Conservation (phyloP, 92 coral and sea anemone genomes). For the Parazoanthus swiftii region DNA sequence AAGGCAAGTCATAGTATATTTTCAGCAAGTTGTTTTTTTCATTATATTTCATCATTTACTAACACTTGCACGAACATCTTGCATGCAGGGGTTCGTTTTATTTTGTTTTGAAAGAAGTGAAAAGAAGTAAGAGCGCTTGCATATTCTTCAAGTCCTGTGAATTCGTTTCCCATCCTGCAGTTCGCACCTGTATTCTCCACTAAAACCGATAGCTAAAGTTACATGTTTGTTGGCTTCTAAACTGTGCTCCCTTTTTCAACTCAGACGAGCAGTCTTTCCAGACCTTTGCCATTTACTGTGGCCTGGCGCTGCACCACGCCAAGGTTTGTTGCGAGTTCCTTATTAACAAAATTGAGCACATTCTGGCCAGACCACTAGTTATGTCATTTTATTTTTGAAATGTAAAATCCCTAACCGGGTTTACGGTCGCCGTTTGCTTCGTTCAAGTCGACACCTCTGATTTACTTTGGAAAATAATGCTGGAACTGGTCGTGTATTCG, state of each 20-base stretch:
- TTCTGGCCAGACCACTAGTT: neutral
- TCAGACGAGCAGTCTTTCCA: constrained; percentile 97
- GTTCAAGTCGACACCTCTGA: neutral
- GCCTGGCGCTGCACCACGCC: constrained; percentile 98
- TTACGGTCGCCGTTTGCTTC: neutral
- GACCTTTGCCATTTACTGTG: constrained; percentile 99
- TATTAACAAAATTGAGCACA: neutral
- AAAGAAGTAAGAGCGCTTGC: no score
- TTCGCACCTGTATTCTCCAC: neutral
- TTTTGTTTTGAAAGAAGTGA: no score
- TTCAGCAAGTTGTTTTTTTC: no score
- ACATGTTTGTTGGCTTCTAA: neutral
- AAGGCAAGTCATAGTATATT: no score
- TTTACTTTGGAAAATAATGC: neutral
- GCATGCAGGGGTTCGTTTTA: no score
- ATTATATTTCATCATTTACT: no score
- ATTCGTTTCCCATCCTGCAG: neutral
- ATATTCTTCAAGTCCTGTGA: neutral
- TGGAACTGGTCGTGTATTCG: no score
- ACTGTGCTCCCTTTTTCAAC: neutral
- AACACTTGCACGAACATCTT: no score
- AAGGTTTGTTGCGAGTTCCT: constrained; percentile 58
- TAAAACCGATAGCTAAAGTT: neutral
- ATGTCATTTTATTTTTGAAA: neutral
- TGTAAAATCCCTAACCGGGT: neutral